Percentiles rank a stretch among this genome's conserved stretches.
Evolutionary conservation across 2,113 vertebrate genomes (phyloP).

Genomic region (Electrona antarctica): DNA sequence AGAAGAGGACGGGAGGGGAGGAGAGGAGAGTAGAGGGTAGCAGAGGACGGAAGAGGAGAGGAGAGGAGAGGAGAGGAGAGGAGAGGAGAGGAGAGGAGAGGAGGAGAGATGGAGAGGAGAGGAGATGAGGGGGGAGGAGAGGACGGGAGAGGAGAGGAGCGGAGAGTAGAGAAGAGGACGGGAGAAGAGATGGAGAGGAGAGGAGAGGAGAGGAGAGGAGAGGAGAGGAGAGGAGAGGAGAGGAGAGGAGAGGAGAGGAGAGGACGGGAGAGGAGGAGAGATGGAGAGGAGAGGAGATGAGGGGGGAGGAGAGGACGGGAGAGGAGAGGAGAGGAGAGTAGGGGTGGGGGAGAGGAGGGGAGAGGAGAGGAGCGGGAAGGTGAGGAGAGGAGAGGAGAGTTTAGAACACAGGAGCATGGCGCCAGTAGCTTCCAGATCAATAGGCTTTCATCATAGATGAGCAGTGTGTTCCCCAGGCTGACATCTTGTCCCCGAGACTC

Average conservation of each 20-base stretch:
- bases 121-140: too few relatives aligned
- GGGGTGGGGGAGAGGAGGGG: not conserved
- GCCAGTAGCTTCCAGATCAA: conserved; percentile 41
- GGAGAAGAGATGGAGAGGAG: not conserved
- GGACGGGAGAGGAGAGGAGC: not conserved
- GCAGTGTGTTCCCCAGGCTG: not conserved
- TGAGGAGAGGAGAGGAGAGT: not conserved
- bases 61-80: conserved; percentile 33
- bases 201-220: conserved; percentile 3
- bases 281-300: conserved; percentile 33
- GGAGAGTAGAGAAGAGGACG: not conserved
- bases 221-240: not conserved
- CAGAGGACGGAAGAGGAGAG: conserved; percentile 33
- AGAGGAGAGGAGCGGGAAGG: not conserved
- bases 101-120: too few relatives aligned
- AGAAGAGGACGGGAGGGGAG: not conserved
- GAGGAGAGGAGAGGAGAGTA: too few relatives aligned
- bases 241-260: conserved; percentile 4
- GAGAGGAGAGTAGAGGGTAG: not conserved
- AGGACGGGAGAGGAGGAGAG: conserved; percentile 32
- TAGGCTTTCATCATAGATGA: conserved; percentile 31
- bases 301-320: not conserved
- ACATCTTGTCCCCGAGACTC: not conserved
- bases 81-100: conserved; percentile 12
- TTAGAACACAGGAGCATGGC: not conserved